Evolutionary conservation across 2,113 vertebrate genomes (phyloP), one percentile per base, ranked within the genome.

Genomic region (Paradisaea rubra): DNA sequence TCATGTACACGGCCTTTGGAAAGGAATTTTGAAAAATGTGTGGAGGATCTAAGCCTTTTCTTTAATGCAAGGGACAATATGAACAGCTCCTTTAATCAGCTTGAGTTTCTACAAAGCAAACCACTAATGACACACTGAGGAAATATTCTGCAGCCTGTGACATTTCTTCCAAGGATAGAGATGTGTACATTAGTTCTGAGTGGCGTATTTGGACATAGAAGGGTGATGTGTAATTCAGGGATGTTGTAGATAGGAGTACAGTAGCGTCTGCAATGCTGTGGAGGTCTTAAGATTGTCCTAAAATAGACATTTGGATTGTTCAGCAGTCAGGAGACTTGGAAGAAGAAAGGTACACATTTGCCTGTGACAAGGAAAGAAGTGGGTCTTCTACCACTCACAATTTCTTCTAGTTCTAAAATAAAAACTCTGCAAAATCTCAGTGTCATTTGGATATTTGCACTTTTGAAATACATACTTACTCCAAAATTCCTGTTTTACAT

Each of bases 1-100:
- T 59, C 64, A 4, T 3, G 14, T 6, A 14, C 11, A n/a, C 0
- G 0, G 15, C 16, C 11, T 65, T 65, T 35, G 41, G 41, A 73
- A 73, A 91, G 41, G 12, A 84, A 44, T 45, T 80, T 28, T 45
- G 42, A 76, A 28, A 10, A 41, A 47, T 18, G 6, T 15, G 11
- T 30, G 37, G 20, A 37, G 2, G n/a, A 50, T 52, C 21, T 69
- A 61, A 77, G 16, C 6, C 7, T 9, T 77, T 4, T 12, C 15
- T 14, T 83, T 77, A 83, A 45, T 37, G 5, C 37, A 85, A 54
- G 6, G 42, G 13, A 44, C 4, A 39, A 28, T 70, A 42, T 59
- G 31, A 88, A 53, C 15, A 53, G 13, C 28, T 81, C 18, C 9
- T 61, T 61, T 56, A 65, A 57, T 61, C 31, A 74, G 4, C 28